Evolutionary conservation across 2,888 invertebrate species (phyloP), one percentile per base, ranked within the genome.

Genomic region (Eremobia ochroleuca): DNA sequence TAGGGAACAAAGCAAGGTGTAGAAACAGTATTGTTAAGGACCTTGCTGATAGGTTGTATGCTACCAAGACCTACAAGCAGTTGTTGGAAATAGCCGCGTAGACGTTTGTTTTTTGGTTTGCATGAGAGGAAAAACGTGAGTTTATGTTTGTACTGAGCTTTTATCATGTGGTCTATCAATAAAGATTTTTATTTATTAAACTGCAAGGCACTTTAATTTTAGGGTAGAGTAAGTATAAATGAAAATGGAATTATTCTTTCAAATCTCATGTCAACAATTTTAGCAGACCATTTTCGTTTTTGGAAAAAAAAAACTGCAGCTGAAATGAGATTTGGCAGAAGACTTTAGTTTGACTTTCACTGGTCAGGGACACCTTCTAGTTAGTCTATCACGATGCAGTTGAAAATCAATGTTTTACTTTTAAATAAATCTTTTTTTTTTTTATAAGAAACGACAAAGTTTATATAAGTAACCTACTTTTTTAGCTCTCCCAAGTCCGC

Each of bases 401-500:
- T 13, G 25, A 13, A 34, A 64, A 40, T 21, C 11, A 28, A 65
- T 28, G 28, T 28, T 65, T 2, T 18, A 37, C 31, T 11, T 21
- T 2, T 15, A 15, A 34, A 13, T 6, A 21, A 40, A 28, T 3
- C 1, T 40, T 18, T 2, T n/a, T n/a, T 55, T 55, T n/a, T n/a
- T 55, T n/a, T 52, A 13, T 13, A 55, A 13, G 13, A 55, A n/a
- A 55, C n/a, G 2, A 58, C 28, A 58, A 59, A 8, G 55, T 28
- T 52, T n/a, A 25, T 55, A 49, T 49, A 21, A n/a, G n/a, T 18
- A 4, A 2, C 6, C 13, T 31, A 52, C 11, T 49, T 73, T 71
- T 75, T 55, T 46, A 52, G 2, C 25, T 67, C 0, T 40, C 76
- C 88, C 81, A 82, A 94, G 88, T 95, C 89, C 94, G 92, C 90